Conservation (phyloP, 2,888 invertebrate species). For the Cosmia trapezina region DNA sequence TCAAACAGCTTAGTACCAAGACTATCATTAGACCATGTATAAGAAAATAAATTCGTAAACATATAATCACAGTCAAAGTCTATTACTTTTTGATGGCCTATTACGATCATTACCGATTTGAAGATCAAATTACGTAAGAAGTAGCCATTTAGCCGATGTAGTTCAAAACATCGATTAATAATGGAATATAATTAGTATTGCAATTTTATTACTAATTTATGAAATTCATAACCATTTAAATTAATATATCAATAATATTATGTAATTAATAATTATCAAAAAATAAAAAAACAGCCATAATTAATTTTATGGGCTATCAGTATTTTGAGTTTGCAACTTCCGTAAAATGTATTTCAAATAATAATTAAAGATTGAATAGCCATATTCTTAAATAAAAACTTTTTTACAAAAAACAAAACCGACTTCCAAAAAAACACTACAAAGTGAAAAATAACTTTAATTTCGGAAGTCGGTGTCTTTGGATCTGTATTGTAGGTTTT, state of each 20-base stretch:
- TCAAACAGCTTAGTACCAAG: conserved; percentile 45
- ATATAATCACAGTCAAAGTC: conserved; percentile 50
- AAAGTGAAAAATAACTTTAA: no score
- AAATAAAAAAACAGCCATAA: conserved; percentile 8
- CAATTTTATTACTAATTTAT: conserved; percentile 35
- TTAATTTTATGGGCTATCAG: not conserved
- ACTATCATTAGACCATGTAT: conserved; percentile 49
- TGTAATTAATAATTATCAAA: conserved; percentile 14
- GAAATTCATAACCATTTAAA: conserved; percentile 11
- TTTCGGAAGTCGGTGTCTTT: no score
- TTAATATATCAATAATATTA: conserved; percentile 1
- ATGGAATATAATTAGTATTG: conserved; percentile 21
- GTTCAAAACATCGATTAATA: conserved; percentile 36
- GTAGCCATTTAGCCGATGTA: conserved; percentile 21
- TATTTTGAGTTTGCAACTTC: conserved; percentile 16
- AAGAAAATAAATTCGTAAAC: conserved; percentile 56
- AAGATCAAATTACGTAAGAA: conserved; percentile 41
- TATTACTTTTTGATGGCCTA: conserved; percentile 48
- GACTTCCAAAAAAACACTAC: no score
- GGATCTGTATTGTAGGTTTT: no score
- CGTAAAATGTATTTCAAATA: not conserved
- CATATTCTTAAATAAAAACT: not conserved
- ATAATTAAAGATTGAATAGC: no score
- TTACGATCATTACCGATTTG: conserved; percentile 44
- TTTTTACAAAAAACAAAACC: no score